Evolutionary conservation across 2,888 invertebrate species (phyloP).

Genomic region (Caenorhabditis parvicauda): DNA sequence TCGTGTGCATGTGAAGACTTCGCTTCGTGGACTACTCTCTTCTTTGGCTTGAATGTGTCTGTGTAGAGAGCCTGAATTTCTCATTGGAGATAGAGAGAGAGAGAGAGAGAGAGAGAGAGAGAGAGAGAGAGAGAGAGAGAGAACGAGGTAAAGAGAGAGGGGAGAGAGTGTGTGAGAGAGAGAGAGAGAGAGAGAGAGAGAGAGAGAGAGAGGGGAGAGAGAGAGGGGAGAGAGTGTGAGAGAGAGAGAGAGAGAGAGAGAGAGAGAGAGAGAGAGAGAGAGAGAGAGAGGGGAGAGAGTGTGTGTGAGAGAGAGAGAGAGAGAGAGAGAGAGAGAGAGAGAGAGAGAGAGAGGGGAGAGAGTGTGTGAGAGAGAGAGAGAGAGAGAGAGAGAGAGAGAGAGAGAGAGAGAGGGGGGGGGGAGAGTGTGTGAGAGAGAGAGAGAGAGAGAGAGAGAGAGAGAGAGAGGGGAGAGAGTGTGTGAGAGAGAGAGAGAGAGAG

Average conservation of each 20-base stretch:
- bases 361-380: background rate
- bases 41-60: conserved; percentile 16
- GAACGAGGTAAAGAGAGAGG: conserved; percentile 8
- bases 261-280: background rate
- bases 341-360: background rate
- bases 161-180: conserved; percentile 10
- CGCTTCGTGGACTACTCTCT: background rate
- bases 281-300: conserved; percentile 21
- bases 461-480: background rate
- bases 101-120: background rate
- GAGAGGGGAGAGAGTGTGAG: too few species aligned
- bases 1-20: conserved; percentile 1
- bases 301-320: background rate
- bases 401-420: background rate
- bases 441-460: background rate
- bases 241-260: background rate
- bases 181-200: background rate
- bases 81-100: too few species aligned
- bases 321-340: background rate
- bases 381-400: background rate
- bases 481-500: background rate
- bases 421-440: background rate
- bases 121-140: background rate
- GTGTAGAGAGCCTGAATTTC: conserved; percentile 13
- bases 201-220: background rate